Base-by-base conservation (phyloP, 2,797 vertebrate genomes). In the Pseudopleuronectes americanus region DNA sequence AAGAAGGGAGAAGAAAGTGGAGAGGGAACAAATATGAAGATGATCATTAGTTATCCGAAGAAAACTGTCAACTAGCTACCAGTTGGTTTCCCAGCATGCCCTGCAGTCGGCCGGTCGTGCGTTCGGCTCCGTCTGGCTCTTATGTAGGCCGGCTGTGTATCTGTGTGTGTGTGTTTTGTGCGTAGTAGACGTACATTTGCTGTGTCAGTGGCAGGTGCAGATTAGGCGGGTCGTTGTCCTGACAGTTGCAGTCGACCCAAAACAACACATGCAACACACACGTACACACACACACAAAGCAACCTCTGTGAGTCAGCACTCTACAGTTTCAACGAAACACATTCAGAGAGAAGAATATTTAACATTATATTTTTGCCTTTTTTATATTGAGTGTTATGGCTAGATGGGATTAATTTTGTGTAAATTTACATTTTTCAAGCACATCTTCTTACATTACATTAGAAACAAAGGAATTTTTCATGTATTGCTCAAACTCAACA, bases 121-220 rank as follows among this genome's bases (percentile, higher is more conserved):
- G 16, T 55, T 54, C 53, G 74, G 84, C 80, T 79, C 85, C 64
- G 68, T 76, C 66, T 69, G 68, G 63, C 65, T 77, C 54, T 71
- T 74, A 43, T 56, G 69, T 58, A 48, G 68, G 7, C 61, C 1
- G 19, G 12, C 45, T 63, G 65, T 63, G 64, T 59, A 51, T 14
- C 24, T 43, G 28, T 67, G 41, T 71, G 17, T 57, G 47, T 45
- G 43, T 45, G 43, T 45, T 74, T 70, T 57, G 67, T 41, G 54
- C 48, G 61, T 74, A 52, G 68, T 31, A 48, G 43, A 71, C 54
- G n/a, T 79, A 72, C 89, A 90, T 91, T 86, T 93, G 91, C 87
- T 87, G 89, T 84, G 91, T 92, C 89, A 91, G 90, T 84, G 85
- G 91, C 93, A 94, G 93, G 93, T 94, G 94, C 84, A 79, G 91